Evolutionary conservation across 2,888 invertebrate genomes (phyloP).

Genomic region (Copidosoma aretas): DNA sequence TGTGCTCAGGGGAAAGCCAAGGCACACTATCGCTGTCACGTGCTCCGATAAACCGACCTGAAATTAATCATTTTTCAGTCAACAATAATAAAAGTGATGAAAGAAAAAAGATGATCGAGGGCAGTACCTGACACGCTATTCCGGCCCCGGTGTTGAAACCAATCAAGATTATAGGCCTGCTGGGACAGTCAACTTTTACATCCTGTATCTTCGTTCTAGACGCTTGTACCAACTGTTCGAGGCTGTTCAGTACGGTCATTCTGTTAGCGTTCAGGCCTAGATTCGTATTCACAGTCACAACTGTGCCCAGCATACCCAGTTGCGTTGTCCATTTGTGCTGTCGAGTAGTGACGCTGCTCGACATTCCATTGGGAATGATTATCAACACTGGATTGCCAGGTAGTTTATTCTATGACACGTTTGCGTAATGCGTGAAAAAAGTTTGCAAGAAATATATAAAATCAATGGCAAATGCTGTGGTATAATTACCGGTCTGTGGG

Average conservation of each 20-base stretch:
- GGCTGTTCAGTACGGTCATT: conserved; percentile 65
- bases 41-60: conserved; percentile 75
- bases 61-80: conserved; percentile 20
- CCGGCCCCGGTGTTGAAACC: conserved; percentile 81
- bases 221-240: conserved; percentile 71
- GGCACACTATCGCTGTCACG: conserved; percentile 76
- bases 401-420: conserved; percentile 67
- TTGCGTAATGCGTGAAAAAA: neutral
- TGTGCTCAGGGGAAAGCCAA: conserved; percentile 80
- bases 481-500: conserved; percentile 69
- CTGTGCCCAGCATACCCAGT: conserved; percentile 72
- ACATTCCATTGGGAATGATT: conserved; percentile 67
- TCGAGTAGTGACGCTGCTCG: conserved; percentile 64
- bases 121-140: conserved; percentile 74
- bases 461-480: neutral
- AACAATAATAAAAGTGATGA: neutral
- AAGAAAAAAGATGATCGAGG: too few species aligned
- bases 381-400: conserved; percentile 74
- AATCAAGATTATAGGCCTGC: conserved; percentile 75
- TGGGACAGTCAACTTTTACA: conserved; percentile 71
- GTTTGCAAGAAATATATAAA: neutral
- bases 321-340: conserved; percentile 75
- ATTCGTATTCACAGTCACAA: conserved; percentile 69
- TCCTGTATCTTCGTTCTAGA: conserved; percentile 77
- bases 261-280: conserved; percentile 59